Percentiles rank a stretch among this genome's conserved stretches.
phyloP scores from a whole-genome alignment of 1,140 invertebrate genomes.

The Dendroctonus valens region DNA sequence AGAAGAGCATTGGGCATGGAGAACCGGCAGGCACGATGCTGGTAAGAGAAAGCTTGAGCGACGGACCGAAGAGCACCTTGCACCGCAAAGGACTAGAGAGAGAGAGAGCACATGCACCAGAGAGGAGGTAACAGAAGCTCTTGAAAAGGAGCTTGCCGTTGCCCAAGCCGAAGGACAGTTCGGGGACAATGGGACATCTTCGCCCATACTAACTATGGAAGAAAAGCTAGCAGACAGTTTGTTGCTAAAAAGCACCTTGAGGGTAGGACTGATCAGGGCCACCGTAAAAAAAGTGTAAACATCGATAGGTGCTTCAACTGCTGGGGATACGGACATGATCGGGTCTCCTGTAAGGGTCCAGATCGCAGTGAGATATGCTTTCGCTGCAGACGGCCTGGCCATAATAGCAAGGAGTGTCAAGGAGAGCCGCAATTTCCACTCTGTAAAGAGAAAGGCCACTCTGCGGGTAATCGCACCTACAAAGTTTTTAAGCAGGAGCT shows the following conservation, averaged over 20 bases:
- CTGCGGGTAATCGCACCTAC: not conserved
- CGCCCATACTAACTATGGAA: not conserved
- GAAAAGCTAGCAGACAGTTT: conserved; percentile 1
- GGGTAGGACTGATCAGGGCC: not conserved
- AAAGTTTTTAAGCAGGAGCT: not conserved
- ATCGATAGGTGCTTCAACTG: conserved; percentile 4
- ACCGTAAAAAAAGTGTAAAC: not conserved
- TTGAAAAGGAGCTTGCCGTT: not conserved
- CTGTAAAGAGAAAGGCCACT: not conserved
- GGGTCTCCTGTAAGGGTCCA: not conserved
- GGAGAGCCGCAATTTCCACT: not conserved
- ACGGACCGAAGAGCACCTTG: not conserved
- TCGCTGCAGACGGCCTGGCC: not conserved
- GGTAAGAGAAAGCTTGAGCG: not conserved
- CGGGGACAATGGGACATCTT: not conserved
- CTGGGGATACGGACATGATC: not conserved
- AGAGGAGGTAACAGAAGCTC: not conserved
- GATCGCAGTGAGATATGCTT: not conserved
- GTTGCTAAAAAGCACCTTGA: not conserved
- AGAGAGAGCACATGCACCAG: too few relatives aligned
- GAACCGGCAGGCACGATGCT: not conserved
- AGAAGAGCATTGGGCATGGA: not conserved
- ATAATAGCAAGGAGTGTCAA: not conserved
- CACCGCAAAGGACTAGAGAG: too few relatives aligned
- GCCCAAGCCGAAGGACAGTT: not conserved